These are phyloP conservation scores for Agriopis marginaria DNA, from an alignment of 2,888 invertebrate genomes.

Conservation along the genomic window DNA sequence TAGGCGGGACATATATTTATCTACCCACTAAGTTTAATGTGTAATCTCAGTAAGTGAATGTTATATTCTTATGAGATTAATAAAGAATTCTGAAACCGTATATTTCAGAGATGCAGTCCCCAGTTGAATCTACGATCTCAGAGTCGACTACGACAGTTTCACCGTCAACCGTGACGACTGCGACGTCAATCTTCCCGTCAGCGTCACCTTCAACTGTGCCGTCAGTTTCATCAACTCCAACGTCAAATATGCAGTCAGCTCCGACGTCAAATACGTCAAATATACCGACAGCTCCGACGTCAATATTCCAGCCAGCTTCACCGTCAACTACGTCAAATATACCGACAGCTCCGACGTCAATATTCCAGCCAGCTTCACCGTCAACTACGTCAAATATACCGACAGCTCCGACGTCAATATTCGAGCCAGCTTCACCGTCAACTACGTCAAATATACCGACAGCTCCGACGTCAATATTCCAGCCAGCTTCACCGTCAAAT, in stretches of 20 bases:
- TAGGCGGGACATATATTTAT: no score
- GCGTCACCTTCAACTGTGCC: neutral
- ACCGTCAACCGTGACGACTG: neutral
- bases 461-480: neutral
- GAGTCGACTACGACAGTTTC: neutral
- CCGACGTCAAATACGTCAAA: neutral
- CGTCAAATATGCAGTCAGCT: neutral
- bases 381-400: neutral
- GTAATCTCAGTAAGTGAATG: no score
- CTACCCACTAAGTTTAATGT: no score
- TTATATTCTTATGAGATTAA: no score
- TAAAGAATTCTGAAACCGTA: no score
- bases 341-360: neutral
- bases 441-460: neutral
- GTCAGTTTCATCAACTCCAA: no score
- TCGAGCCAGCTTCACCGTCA: neutral
- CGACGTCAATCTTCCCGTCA: neutral
- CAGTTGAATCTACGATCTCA: neutral
- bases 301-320: neutral
- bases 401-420: neutral
- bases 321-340: neutral
- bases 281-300: neutral
- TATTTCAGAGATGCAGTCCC: conserved; percentile 1
- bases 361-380: neutral
- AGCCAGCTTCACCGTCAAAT: neutral